Conservation (phyloP, 2,888 invertebrate species). For the Amphipyra tragopoginis region DNA sequence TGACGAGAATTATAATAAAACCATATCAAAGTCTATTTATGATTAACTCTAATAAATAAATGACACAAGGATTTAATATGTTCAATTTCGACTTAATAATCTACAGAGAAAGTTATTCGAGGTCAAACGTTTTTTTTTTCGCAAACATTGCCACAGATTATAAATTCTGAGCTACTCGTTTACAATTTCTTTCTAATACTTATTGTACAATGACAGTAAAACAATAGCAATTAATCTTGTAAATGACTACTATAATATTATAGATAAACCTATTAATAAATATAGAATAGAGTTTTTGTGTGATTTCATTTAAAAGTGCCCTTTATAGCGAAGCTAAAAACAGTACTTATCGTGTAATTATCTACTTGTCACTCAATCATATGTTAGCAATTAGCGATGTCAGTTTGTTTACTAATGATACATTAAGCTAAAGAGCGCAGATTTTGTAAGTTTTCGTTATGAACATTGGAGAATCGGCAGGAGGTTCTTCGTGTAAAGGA, state of each 20-base stretch:
- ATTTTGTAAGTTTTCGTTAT: constrained; percentile 68
- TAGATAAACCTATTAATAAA: neutral
- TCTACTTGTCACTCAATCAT: constrained; percentile 85
- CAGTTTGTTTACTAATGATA: constrained; percentile 88
- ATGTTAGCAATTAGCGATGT: constrained; percentile 87
- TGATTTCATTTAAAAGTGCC: constrained; percentile 24
- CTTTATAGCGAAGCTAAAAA: constrained; percentile 23
- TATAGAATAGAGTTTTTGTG: constrained; percentile 12
- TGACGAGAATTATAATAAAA: too few species aligned
- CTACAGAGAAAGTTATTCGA: neutral
- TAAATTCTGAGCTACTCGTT: constrained; percentile 19
- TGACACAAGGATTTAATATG: neutral
- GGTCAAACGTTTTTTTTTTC: neutral
- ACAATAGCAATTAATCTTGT: constrained; percentile 19
- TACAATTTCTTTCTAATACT: constrained; percentile 17
- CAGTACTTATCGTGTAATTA: constrained; percentile 67
- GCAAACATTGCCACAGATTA: constrained; percentile 41
- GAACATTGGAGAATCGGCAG: constrained; percentile 78
- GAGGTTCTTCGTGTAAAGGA: constrained; percentile 86
- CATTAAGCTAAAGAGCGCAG: constrained; percentile 57
- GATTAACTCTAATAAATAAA: neutral
- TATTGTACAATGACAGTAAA: constrained; percentile 33
- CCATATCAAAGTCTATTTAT: too few species aligned
- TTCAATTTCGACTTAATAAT: neutral
- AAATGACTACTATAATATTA: constrained; percentile 5